A percentile compares a stretch with the other conserved stretches of the same genome.
Conservation (phyloP, 2,888 invertebrate species). For the Cheilosia pagana region DNA sequence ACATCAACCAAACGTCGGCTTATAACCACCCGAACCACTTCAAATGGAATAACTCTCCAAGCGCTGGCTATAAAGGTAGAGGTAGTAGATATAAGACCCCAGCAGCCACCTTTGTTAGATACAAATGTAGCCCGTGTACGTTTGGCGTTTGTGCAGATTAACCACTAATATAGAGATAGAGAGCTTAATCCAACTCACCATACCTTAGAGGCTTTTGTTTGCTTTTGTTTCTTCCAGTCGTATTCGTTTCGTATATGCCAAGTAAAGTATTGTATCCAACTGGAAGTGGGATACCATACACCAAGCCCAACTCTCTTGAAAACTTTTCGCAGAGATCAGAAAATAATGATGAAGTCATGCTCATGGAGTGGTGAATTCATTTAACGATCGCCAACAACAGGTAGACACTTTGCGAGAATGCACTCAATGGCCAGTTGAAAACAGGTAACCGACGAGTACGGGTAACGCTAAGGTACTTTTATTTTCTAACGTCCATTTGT, state of each 20-base stretch:
- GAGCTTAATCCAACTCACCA: conserved; percentile 63
- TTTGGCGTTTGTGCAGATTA: conserved; percentile 47
- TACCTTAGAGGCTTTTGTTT: conserved; percentile 39
- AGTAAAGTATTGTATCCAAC: neutral
- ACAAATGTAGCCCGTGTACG: conserved; percentile 36
- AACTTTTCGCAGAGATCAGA: conserved; percentile 65
- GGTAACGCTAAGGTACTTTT: conserved; percentile 68
- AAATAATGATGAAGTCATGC: conserved; percentile 74
- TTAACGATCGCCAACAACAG: conserved; percentile 59
- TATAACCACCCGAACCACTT: conserved; percentile 26
- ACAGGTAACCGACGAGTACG: conserved; percentile 74
- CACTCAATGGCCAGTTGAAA: conserved; percentile 68
- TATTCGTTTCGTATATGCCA: neutral
- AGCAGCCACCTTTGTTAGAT: conserved; percentile 51
- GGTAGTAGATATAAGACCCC: neutral
- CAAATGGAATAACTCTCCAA: conserved; percentile 52
- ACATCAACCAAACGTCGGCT: conserved; percentile 27
- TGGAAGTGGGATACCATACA: conserved; percentile 32
- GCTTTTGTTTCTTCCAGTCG: neutral
- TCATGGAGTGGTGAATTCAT: conserved; percentile 72
- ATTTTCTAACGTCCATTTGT: conserved; percentile 36
- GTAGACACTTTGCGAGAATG: conserved; percentile 66
- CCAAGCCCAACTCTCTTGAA: conserved; percentile 41
- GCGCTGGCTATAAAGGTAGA: conserved; percentile 26
- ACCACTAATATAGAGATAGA: conserved; percentile 25